A percentile compares a stretch with the other conserved stretches of the same genome.
Evolutionary conservation across 2,888 invertebrate species (phyloP).

Genomic region (Vandiemenella viatica): DNA sequence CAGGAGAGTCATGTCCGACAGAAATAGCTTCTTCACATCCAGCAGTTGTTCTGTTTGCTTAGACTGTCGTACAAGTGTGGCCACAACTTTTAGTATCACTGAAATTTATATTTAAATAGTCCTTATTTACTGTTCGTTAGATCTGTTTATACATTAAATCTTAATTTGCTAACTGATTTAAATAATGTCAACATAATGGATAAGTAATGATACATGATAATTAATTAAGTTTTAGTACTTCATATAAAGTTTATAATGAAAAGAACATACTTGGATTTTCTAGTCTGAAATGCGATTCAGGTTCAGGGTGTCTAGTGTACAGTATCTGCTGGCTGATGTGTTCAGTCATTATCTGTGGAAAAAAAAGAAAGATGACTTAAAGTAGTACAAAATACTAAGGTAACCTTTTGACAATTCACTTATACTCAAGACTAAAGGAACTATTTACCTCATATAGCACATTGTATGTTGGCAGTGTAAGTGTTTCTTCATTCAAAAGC

Average conservation of each 20-base stretch:
- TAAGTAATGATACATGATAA: not conserved
- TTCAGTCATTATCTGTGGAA: conserved; percentile 73
- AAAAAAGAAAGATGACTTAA: conserved; percentile 9
- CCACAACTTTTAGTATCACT: conserved; percentile 98
- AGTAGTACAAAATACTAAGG: not conserved
- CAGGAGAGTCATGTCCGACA: conserved; percentile 94
- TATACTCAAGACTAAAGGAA: not conserved
- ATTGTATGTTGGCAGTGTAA: conserved; percentile 93
- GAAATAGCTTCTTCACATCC: conserved; percentile 89
- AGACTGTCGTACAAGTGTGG: conserved; percentile 89
- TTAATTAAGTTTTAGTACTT: conserved; percentile 3
- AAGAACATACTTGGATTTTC: conserved; percentile 95
- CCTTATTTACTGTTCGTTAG: no score
- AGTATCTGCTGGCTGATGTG: conserved; percentile 90
- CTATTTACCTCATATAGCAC: conserved; percentile 73
- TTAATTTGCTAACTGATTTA: no score
- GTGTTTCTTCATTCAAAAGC: conserved; percentile 70
- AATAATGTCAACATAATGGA: not conserved
- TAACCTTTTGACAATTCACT: no score
- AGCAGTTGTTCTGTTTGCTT: conserved; percentile 82
- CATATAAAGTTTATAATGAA: no score
- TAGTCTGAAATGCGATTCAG: conserved; percentile 83
- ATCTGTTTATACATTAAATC: no score
- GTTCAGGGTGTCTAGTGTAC: conserved; percentile 87
- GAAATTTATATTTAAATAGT: no score